Conservation (phyloP, 2,113 vertebrate genomes). For the Solea solea region DNA sequence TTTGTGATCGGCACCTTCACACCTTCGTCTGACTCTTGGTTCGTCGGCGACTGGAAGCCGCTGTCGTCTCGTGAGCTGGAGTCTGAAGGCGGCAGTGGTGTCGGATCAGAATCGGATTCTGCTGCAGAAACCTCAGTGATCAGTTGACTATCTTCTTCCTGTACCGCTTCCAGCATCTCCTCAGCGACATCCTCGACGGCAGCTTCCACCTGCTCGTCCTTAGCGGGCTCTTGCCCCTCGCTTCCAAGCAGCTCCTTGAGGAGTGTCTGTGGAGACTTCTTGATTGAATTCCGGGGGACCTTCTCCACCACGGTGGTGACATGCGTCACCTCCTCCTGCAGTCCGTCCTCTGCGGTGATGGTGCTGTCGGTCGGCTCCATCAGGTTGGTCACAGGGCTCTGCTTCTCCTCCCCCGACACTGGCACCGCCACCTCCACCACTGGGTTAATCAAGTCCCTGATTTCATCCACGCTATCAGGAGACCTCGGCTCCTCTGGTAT, state of each 20-base stretch:
- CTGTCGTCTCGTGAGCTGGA: conserved; percentile 48
- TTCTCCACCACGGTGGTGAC: conserved; percentile 51
- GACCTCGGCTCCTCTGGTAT: conserved; percentile 34
- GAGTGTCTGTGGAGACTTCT: conserved; percentile 34
- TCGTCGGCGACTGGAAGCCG: conserved; percentile 63
- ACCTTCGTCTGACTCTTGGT: conserved; percentile 33
- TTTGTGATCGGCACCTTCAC: conserved; percentile 39
- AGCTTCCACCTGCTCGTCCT: conserved; percentile 24
- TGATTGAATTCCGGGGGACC: conserved; percentile 18
- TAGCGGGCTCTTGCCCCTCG: conserved; percentile 27
- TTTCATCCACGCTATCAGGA: conserved; percentile 77
- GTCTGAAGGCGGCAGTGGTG: conserved; percentile 5
- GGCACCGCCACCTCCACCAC: conserved; percentile 69
- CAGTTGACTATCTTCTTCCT: conserved; percentile 47
- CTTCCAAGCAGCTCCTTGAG: conserved; percentile 47
- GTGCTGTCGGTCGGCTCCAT: conserved; percentile 28
- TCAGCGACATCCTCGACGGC: conserved; percentile 48
- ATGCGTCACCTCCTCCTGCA: conserved; percentile 40
- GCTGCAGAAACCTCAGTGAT: conserved; percentile 8
- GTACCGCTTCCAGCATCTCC: conserved; percentile 58
- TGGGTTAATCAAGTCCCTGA: conserved; percentile 81
- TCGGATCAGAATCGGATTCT: conserved; percentile 45
- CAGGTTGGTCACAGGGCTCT: conserved; percentile 60
- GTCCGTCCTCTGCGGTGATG: conserved; percentile 47
- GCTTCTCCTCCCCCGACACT: fast-evolving